These are phyloP conservation scores for Biston stratarius DNA, from an alignment of 2,888 invertebrate genomes.

Conservation along the genomic window DNA sequence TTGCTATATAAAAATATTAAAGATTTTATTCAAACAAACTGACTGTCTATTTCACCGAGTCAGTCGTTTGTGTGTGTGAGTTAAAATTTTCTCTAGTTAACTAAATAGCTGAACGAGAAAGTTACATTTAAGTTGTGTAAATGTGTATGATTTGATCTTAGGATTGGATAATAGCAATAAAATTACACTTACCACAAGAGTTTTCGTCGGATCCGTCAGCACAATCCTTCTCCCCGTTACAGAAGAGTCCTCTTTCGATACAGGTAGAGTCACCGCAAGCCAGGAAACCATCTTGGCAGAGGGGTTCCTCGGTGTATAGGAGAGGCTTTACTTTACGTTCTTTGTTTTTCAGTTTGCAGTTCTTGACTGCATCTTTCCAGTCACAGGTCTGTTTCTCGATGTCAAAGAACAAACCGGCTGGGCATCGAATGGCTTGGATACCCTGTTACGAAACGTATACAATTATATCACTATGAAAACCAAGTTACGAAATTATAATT, in stretches of 20 bases:
- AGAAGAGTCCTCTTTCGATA: constrained; percentile 96
- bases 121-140: no score
- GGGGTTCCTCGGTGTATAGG: constrained; percentile 95
- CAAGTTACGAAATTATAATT: constrained; percentile 32
- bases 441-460: constrained; percentile 86
- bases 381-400: constrained; percentile 98
- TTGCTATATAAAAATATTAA: no score
- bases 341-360: constrained; percentile 96
- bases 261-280: constrained; percentile 96
- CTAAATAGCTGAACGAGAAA: no score
- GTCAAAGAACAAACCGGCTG: constrained; percentile 96
- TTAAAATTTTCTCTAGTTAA: no score
- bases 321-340: constrained; percentile 95
- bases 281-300: constrained; percentile 94
- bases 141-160: no score
- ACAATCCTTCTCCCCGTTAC: constrained; percentile 97
- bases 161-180: background rate
- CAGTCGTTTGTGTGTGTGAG: no score
- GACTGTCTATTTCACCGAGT: no score
- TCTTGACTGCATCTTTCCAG: constrained; percentile 97
- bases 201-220: constrained; percentile 96
- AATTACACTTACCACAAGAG: constrained; percentile 91
- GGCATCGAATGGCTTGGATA: constrained; percentile 96
- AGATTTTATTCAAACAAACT: no score
- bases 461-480: constrained; percentile 36